Base-by-base conservation (phyloP, 2,888 invertebrate genomes). In the Dorcus hopei region DNA sequence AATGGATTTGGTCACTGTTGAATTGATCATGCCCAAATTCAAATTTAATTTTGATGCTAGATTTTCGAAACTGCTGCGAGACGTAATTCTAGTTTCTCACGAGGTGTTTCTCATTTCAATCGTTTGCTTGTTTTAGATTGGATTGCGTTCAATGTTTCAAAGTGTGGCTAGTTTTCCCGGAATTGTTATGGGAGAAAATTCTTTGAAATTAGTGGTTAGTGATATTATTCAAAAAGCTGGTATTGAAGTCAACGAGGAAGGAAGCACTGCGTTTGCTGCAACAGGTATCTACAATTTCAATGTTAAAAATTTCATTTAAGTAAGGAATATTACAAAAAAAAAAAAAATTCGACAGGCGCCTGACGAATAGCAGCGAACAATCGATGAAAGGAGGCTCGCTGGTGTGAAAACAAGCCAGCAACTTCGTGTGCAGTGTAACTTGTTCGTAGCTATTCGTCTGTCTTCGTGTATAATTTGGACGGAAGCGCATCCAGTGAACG, bases 141-240 rank as follows among this genome's bases (percentile, higher is more conserved):
- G 91, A 1, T 82, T 92, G 19, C 78, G 82, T n/a, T 83, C 87
- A 67, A 86, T 91, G 52, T 93, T 93, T 69, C 85, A 85, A 59
- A 82, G 85, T 45, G 83, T 83, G 0, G 90, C 91, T 0, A 87
- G 87, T 9, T 81, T 92, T 67, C 85, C 88, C 0, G 87, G 87
- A 1, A 83, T 92, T 14, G 84, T 86, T 0, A 79, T 84, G 11
- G 86, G 87, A 0, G 83, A 82, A 56, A 75, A 62, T 8, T 68
- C 67, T 40, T 55, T 68, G 41, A 59, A 70, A 3, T 76, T 89
- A 23, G 81, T 81, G 51, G 85, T 92, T 0, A 86, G 88, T 9
- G 85, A 88, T 69, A 82, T 92, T 33, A 72, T 90, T 51, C 92
- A 93, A 75, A 86, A 89, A 69, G 82, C 88, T 47, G 91, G 90